Evolutionary conservation across 2,888 invertebrate species (phyloP).

Genomic region (Drosophila limbata): DNA sequence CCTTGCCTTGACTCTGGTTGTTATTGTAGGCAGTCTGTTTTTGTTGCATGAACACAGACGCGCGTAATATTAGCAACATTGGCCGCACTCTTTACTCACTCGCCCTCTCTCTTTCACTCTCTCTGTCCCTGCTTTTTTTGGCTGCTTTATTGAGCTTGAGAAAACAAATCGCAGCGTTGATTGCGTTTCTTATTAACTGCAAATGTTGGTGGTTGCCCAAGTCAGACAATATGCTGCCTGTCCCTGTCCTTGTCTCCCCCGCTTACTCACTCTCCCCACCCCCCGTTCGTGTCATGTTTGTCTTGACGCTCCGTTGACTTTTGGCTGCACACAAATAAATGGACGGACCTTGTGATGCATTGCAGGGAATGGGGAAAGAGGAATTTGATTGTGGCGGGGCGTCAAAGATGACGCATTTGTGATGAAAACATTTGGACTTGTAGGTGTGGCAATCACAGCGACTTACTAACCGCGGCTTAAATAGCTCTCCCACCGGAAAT

Average conservation of each 20-base stretch:
- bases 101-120: not conserved
- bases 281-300: conserved; percentile 69
- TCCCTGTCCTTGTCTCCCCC: conserved; percentile 28
- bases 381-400: conserved; percentile 9
- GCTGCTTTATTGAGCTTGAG: conserved; percentile 74
- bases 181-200: conserved; percentile 82
- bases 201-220: conserved; percentile 61
- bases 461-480: conserved; percentile 46
- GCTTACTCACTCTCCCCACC: not conserved
- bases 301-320: conserved; percentile 80
- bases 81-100: conserved; percentile 13
- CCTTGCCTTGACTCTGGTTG: conserved; percentile 37
- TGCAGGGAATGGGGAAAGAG: conserved; percentile 5
- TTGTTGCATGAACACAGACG: conserved; percentile 64
- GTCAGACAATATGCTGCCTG: conserved; percentile 75
- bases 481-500: conserved; percentile 52
- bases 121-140: conserved; percentile 14
- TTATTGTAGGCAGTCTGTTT: conserved; percentile 75
- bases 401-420: conserved; percentile 59
- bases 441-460: conserved; percentile 44
- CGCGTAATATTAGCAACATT: conserved; percentile 70
- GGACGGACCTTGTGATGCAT: conserved; percentile 58
- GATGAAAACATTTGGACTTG: conserved; percentile 16
- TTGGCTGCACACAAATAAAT: conserved; percentile 69
- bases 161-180: conserved; percentile 84